phyloP scores from a whole-genome alignment of 2,888 invertebrate genomes.

The Lypha dubia region DNA sequence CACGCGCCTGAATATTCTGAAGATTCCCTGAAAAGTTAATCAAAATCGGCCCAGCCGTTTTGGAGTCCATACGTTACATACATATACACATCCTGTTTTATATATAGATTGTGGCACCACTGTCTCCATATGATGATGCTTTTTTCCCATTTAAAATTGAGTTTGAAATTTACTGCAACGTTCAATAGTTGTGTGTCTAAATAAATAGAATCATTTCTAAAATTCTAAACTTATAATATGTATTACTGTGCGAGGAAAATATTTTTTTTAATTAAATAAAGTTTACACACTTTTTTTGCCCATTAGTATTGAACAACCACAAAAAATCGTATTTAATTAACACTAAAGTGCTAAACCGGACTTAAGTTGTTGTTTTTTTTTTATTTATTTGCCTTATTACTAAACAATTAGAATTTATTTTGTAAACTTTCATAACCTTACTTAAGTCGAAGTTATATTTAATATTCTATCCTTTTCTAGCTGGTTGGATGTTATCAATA shows the following conservation, averaged over 20 bases:
- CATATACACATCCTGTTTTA: too few relatives aligned
- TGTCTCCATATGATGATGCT: too few relatives aligned
- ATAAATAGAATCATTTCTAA: neutral
- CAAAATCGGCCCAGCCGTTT: too few relatives aligned
- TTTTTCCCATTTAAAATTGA: neutral
- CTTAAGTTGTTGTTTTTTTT: constrained; percentile 37
- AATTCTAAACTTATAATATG: neutral
- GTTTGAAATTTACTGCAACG: neutral
- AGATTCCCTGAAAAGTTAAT: too few relatives aligned
- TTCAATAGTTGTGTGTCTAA: neutral
- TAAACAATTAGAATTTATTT: constrained; percentile 14
- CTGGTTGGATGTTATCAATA: neutral
- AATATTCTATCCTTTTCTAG: neutral
- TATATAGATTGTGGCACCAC: neutral
- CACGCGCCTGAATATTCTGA: too few relatives aligned
- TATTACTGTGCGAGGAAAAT: neutral
- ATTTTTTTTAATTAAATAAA: neutral
- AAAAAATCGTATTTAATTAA: constrained; percentile 76
- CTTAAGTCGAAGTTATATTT: neutral
- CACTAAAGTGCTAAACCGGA: constrained; percentile 78
- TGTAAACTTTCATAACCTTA: neutral
- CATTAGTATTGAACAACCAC: neutral
- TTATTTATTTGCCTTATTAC: constrained; percentile 11
- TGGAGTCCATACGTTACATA: too few relatives aligned
- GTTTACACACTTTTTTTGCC: neutral